Conservation (phyloP, 1,140 invertebrate species). For the Asbolus verrucosus region DNA sequence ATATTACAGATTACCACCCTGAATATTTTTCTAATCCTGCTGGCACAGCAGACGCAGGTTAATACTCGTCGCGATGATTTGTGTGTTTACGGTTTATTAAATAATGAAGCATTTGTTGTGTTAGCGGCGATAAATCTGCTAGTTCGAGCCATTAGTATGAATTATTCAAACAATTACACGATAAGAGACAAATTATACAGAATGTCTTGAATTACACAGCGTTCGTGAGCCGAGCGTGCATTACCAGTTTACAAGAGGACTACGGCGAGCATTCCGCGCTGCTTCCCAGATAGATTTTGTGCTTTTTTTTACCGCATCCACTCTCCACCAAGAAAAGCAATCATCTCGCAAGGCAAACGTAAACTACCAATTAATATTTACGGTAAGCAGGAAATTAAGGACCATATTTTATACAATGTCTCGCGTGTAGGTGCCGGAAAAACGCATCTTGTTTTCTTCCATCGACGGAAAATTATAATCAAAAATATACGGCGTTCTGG, state of each 20-base stretch:
- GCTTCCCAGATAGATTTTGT: conserved; percentile 15
- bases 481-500: no score
- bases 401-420: background rate
- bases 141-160: conserved; percentile 52
- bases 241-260: conserved; percentile 51
- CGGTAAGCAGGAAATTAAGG: conserved; percentile 29
- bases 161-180: conserved; percentile 63
- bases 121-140: conserved; percentile 25
- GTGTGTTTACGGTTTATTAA: conserved; percentile 38
- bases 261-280: background rate
- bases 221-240: conserved; percentile 58
- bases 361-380: conserved; percentile 12
- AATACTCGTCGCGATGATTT: conserved; percentile 17
- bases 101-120: conserved; percentile 34
- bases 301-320: conserved; percentile 8
- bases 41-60: no score
- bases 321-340: conserved; percentile 5
- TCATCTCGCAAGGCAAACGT: conserved; percentile 4
- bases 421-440: no score
- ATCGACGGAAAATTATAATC: no score
- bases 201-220: conserved; percentile 58
- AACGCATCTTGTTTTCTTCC: no score
- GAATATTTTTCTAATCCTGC: background rate
- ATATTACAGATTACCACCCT: conserved; percentile 23
- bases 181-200: conserved; percentile 63